These are phyloP conservation scores for Rhopalosiphum nymphaeae DNA, from an alignment of 2,888 invertebrate species.

Conservation along the genomic window DNA sequence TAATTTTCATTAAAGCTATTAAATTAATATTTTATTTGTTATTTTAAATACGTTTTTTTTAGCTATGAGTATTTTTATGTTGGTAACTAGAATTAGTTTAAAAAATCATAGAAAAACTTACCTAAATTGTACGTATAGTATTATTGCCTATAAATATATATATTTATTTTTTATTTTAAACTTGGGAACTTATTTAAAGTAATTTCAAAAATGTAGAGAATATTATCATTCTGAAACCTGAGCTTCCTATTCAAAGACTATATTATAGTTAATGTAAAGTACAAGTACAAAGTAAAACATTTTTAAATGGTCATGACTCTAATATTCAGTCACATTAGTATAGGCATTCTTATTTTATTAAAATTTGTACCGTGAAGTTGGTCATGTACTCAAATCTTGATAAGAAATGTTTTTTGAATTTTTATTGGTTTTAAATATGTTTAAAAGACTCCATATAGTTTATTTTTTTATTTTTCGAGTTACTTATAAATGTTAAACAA, in stretches of 20 bases:
- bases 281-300: neutral
- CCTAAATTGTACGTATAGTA: neutral
- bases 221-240: neutral
- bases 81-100: neutral
- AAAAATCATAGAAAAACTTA: neutral
- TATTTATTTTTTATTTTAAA: neutral
- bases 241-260: neutral
- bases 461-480: neutral
- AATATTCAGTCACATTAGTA: neutral
- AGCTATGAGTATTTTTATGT: neutral
- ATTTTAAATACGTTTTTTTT: neutral
- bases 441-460: neutral
- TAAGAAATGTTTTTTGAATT: neutral
- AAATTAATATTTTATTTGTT: neutral
- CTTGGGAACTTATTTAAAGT: neutral
- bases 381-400: neutral
- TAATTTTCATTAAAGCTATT: neutral
- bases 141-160: neutral
- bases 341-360: neutral
- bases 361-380: neutral
- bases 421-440: neutral
- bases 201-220: neutral
- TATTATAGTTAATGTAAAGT: neutral
- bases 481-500: neutral
- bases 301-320: neutral